phyloP scores from a whole-genome alignment of 1,140 invertebrate species.

The Glossosoma conforme region DNA sequence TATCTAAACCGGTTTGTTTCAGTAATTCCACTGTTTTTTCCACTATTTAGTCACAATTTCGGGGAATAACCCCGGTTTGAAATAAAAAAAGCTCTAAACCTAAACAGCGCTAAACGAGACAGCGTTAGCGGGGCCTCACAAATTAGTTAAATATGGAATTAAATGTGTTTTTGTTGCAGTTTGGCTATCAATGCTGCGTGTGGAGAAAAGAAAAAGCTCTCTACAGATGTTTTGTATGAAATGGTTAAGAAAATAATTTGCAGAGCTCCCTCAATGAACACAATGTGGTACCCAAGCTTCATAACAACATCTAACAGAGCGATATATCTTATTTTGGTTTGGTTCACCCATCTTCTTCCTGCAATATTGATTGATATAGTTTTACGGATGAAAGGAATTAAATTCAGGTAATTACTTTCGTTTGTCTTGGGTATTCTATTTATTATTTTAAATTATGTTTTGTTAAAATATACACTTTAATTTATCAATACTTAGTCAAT shows the following conservation, averaged over 20 bases:
- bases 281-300: not conserved
- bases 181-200: not conserved
- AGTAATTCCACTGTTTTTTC: too few species aligned
- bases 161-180: slow-evolving; percentile 7
- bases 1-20: too few species aligned
- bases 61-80: too few species aligned
- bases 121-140: too few species aligned
- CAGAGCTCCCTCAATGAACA: not conserved
- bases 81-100: too few species aligned
- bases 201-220: not conserved
- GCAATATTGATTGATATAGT: not conserved
- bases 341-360: not conserved
- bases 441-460: too few species aligned
- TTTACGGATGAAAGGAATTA: not conserved
- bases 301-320: not conserved
- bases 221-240: not conserved
- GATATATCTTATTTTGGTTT: not conserved
- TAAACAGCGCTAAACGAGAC: too few species aligned
- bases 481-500: too few species aligned
- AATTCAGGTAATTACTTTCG: too few species aligned
- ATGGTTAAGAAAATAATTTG: not conserved
- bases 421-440: too few species aligned
- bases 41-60: too few species aligned
- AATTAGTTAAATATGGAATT: not conserved
- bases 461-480: too few species aligned